Evolutionary conservation across 2,113 vertebrate genomes (phyloP).

Genomic region (Cottus gobio): DNA sequence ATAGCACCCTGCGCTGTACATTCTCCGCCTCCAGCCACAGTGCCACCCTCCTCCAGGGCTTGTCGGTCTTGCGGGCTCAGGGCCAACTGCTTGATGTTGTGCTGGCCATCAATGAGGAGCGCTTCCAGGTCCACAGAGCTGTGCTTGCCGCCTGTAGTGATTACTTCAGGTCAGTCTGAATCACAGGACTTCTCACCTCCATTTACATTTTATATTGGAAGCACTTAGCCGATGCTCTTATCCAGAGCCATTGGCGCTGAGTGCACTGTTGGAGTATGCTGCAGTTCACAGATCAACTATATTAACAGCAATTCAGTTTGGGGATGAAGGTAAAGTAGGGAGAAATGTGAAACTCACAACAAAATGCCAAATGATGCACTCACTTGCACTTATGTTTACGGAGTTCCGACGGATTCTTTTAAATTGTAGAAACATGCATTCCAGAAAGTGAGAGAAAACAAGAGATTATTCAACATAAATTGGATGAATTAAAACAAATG

Average conservation of each 20-base stretch:
- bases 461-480: not conserved
- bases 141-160: conserved; percentile 98
- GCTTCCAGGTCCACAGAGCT: conserved; percentile 95
- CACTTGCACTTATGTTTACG: not conserved
- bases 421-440: not conserved
- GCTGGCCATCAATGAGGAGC: conserved; percentile 92
- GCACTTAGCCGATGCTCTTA: conserved; percentile 34
- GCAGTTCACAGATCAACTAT: not conserved
- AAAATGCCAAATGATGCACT: conserved; percentile 12
- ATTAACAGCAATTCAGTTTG: not conserved
- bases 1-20: conserved; percentile 90
- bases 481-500: not conserved
- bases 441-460: not conserved
- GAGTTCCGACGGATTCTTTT: not conserved
- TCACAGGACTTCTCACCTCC: conserved; percentile 10
- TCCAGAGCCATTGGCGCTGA: conserved; percentile 1
- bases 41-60: conserved; percentile 91
- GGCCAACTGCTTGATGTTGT: conserved; percentile 96
- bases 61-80: conserved; percentile 90
- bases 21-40: conserved; percentile 96
- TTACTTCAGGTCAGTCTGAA: conserved; percentile 92
- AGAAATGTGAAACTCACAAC: not conserved
- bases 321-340: not conserved
- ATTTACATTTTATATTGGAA: conserved; percentile 42
- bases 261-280: conserved; percentile 12